phyloP scores from a whole-genome alignment of 2,888 invertebrate genomes.

The Globia sparganii region DNA sequence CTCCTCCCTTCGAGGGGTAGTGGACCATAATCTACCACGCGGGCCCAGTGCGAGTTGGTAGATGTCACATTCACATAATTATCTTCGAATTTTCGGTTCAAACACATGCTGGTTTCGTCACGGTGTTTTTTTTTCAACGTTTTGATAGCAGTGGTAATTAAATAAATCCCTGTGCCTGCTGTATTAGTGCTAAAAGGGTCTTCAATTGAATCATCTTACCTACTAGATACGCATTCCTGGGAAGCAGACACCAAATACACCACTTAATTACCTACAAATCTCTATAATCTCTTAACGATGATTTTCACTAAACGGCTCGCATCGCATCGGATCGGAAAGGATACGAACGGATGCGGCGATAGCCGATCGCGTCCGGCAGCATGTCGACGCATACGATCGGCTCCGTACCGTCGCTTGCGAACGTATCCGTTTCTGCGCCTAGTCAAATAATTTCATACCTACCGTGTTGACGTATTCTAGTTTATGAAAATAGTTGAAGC shows the following conservation, averaged over 20 bases:
- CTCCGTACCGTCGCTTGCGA: too few species aligned
- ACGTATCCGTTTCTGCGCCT: too few species aligned
- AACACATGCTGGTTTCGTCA: background rate
- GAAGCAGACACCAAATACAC: background rate
- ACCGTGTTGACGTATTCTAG: too few species aligned
- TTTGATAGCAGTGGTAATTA: background rate
- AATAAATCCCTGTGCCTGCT: background rate
- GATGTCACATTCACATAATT: background rate
- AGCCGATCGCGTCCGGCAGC: too few species aligned
- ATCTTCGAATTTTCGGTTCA: background rate
- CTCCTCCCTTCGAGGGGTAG: too few species aligned
- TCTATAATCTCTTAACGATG: constrained; percentile 18
- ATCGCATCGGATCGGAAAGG: too few species aligned
- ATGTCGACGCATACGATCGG: too few species aligned
- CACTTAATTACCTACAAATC: constrained; percentile 18
- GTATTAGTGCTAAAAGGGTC: background rate
- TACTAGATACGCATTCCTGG: background rate
- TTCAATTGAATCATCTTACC: background rate
- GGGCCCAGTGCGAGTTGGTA: background rate
- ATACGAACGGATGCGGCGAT: too few species aligned
- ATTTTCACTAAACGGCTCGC: too few species aligned
- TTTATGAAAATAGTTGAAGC: too few species aligned
- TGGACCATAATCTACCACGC: too few species aligned
- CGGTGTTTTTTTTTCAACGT: background rate
- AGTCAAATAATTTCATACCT: too few species aligned